A percentile compares a stretch with the other conserved stretches of the same genome.
Evolutionary conservation across 2,797 vertebrate species (phyloP).

Genomic region (Melanotaenia trifasciata): DNA sequence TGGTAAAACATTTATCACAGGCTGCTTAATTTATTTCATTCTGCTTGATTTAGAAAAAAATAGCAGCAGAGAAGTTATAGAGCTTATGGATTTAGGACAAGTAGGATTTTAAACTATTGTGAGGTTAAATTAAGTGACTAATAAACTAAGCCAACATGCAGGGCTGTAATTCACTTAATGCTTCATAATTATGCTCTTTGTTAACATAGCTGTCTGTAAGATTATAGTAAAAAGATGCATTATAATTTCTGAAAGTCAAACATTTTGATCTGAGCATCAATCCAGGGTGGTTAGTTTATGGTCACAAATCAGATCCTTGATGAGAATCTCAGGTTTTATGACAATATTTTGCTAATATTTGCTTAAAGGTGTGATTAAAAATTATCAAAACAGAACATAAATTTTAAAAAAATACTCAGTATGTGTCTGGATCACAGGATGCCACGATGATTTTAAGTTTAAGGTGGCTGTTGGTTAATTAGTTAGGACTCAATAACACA

Average conservation of each 20-base stretch:
- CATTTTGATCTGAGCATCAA: not conserved
- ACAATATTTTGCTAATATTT: not conserved
- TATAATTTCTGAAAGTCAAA: no score
- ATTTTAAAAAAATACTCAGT: no score
- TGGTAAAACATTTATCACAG: not conserved
- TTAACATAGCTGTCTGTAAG: no score
- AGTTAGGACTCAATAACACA: not conserved
- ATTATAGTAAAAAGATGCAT: no score
- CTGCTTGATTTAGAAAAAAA: not conserved
- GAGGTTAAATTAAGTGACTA: no score
- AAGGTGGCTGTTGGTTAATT: no score
- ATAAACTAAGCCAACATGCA: no score
- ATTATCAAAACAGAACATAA: no score
- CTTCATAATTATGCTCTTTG: no score
- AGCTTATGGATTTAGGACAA: not conserved
- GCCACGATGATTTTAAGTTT: not conserved
- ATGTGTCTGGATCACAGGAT: not conserved
- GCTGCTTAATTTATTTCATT: not conserved
- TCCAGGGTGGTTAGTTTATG: not conserved
- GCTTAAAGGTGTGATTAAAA: no score
- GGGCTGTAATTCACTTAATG: no score
- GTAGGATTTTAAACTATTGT: not conserved
- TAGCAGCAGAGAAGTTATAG: not conserved
- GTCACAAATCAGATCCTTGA: not conserved
- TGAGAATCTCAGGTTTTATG: not conserved